Percentiles rank a stretch among this genome's conserved stretches.
Conservation (phyloP, 2,113 vertebrate genomes). For the Daboia siamensis region DNA sequence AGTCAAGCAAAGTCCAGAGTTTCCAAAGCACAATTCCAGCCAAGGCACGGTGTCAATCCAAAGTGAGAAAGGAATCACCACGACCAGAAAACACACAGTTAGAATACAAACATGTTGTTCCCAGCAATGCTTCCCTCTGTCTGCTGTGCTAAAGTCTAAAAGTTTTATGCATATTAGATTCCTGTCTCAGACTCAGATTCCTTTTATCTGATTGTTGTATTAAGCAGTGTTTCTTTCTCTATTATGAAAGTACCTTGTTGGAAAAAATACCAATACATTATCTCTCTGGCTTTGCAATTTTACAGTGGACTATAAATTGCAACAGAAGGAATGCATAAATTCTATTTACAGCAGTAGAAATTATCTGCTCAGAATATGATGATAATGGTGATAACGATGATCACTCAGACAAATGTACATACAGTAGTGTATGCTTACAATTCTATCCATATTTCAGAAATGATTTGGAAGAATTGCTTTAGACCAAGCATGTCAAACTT, state of each 20-base stretch:
- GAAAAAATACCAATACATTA: background rate
- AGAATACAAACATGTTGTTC: too few species aligned
- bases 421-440: background rate
- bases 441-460: background rate
- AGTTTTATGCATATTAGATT: background rate
- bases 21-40: too few species aligned
- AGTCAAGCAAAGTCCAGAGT: too few species aligned
- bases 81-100: too few species aligned
- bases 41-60: too few species aligned
- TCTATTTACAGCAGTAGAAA: background rate
- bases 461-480: background rate
- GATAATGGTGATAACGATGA: background rate
- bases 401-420: background rate
- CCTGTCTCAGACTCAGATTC: background rate
- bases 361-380: background rate
- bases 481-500: background rate
- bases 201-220: background rate
- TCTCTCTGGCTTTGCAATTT: background rate
- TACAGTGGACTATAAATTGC: background rate
- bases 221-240: background rate
- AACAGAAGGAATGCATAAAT: background rate
- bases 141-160: background rate
- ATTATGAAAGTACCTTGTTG: background rate
- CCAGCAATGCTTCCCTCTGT: too few species aligned
- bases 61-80: too few species aligned